Percentiles rank a stretch among this genome's conserved stretches.
phyloP scores from a whole-genome alignment of 2,113 vertebrate species.

The Ammodytes dubius region DNA sequence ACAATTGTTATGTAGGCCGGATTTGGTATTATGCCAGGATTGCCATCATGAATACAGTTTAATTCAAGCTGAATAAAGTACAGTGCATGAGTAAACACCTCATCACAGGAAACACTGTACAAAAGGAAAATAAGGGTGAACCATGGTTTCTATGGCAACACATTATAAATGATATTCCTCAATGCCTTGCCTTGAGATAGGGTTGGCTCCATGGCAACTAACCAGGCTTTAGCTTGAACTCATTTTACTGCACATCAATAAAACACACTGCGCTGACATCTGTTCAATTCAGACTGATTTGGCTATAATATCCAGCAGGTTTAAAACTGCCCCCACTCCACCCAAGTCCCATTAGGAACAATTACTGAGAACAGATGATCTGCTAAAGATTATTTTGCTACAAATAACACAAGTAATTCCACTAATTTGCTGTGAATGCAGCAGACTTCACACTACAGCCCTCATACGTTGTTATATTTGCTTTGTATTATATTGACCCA shows the following conservation, averaged over 20 bases:
- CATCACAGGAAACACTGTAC: constrained; percentile 40
- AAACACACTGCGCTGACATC: constrained; percentile 69
- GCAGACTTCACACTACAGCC: background rate
- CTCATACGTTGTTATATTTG: background rate
- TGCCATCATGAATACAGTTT: background rate
- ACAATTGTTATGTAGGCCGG: background rate
- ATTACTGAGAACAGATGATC: constrained; percentile 30
- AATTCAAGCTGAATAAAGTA: background rate
- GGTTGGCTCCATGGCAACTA: constrained; percentile 80
- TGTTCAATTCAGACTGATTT: constrained; percentile 47
- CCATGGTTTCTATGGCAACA: constrained; percentile 78
- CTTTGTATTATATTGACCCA: background rate
- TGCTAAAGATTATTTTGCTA: background rate
- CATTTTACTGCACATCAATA: constrained; percentile 75
- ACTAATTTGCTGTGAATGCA: constrained; percentile 11
- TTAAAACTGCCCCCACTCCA: constrained; percentile 26
- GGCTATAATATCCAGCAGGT: constrained; percentile 12
- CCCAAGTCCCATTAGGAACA: constrained; percentile 20
- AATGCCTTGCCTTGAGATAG: constrained; percentile 65
- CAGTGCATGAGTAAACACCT: constrained; percentile 36
- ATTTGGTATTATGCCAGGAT: background rate
- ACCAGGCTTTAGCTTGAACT: constrained; percentile 61
- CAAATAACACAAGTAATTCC: constrained; percentile 4
- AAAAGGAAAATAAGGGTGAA: constrained; percentile 45
- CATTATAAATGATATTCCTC: constrained; percentile 78